Base-by-base conservation (phyloP, 2,113 vertebrate species). In the Myiagra hebetior region DNA sequence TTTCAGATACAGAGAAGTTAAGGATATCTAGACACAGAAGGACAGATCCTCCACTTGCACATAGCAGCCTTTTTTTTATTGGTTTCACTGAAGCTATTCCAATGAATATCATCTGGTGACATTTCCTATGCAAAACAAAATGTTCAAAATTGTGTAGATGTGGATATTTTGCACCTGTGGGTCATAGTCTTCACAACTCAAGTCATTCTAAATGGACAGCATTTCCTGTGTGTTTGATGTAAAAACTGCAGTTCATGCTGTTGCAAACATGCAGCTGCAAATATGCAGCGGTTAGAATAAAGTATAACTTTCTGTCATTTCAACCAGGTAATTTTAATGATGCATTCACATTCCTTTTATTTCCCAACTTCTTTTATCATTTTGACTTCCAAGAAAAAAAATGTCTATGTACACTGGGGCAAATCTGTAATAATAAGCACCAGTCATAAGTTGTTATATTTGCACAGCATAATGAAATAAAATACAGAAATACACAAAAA, bases 1-100 rank as follows among this genome's bases (percentile, higher is more conserved):
- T 88, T 96, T 96, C 73, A 85, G 87, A 53, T 67, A 79, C 39
- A 50, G 74, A 83, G 42, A 94, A 78, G 65, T 59, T 87, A 95
- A 97, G 19, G 21, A 37, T 72, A 93, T 56, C 23, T 74, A 65
- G 90, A 89, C 14, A 84, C 22, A 79, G 55, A 82, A 74, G 31
- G 60, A 80, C 77, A 72, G 44, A 81, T 70, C 16, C 31, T 37
- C 44, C 1, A 5, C 23, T 59, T 77, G 26, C 2, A 5, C 35
- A 22, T 30, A 87, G 39, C 69, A 83, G 19, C 14, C 22, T 49
- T 59, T 72, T 49, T 59, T 72, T 70, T 26, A 35, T 7, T 52
- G 21, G 27, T 41, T 83, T 72, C 23, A 35, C 28, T 33, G 39
- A 65, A 69, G 30, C 0, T 74, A 26, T 75, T 52, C 12, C 60